A percentile compares a stretch with the other conserved stretches of the same genome.
Conservation (phyloP, 2,113 vertebrate species). For the Paratilapia polleni region DNA sequence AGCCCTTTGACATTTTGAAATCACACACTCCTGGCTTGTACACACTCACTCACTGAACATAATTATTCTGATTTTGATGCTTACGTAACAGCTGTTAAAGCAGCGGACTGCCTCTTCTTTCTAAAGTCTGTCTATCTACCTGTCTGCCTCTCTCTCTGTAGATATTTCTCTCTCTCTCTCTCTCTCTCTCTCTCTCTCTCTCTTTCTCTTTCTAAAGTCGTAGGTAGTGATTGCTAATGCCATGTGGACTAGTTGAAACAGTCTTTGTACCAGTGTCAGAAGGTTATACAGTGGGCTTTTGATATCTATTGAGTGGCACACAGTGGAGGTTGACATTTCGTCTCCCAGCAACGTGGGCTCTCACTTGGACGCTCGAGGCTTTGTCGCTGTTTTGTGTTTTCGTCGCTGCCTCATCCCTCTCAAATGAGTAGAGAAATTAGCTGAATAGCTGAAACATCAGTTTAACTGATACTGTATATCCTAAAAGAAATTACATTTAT, state of each 20-base stretch:
- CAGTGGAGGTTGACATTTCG: neutral
- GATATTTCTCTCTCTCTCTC: neutral
- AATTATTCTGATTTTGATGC: slow-evolving; percentile 12
- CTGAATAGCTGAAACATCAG: neutral
- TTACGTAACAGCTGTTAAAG: slow-evolving; percentile 36
- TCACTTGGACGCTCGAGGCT: neutral
- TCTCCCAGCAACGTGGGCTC: neutral
- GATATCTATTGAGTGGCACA: neutral
- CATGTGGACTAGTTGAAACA: neutral
- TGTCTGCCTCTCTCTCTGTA: neutral
- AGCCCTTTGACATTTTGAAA: slow-evolving; percentile 38
- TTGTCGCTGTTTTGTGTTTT: neutral
- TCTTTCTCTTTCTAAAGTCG: neutral
- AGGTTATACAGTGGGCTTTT: neutral
- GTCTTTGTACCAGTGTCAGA: neutral
- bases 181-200: too few relatives aligned
- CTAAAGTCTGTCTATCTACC: neutral
- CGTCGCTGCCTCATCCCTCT: neutral
- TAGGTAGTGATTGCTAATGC: neutral
- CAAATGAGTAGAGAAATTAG: neutral
- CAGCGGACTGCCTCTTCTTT: neutral
- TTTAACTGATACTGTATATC: neutral
- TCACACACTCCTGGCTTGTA: neutral
- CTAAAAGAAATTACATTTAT: too few relatives aligned
- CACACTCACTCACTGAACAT: neutral